Evolutionary conservation across 2,797 vertebrate genomes (phyloP).

Genomic region (Sebastes minor): DNA sequence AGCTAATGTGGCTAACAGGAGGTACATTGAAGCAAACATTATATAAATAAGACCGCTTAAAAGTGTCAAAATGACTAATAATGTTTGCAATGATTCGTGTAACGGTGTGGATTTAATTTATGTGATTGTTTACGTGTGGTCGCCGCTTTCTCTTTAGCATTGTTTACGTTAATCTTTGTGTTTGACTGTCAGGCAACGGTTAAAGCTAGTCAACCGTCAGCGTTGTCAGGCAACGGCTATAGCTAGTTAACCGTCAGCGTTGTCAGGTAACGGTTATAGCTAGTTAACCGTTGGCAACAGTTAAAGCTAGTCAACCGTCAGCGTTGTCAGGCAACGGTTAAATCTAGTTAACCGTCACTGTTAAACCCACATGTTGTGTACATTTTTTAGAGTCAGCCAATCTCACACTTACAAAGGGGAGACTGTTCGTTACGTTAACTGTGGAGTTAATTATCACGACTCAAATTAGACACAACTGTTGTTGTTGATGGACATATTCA

Average conservation of each 20-base stretch:
- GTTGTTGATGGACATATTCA: background rate
- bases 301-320: too few relatives aligned
- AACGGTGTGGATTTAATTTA: background rate
- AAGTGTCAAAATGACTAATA: background rate
- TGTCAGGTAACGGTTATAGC: too few relatives aligned
- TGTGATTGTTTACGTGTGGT: background rate
- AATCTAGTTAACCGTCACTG: too few relatives aligned
- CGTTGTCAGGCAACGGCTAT: too few relatives aligned
- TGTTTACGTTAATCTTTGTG: background rate
- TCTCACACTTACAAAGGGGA: background rate
- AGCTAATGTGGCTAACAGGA: slow-evolving; percentile 58
- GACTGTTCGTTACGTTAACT: slow-evolving; percentile 3
- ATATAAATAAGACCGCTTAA: background rate
- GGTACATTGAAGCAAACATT: background rate
- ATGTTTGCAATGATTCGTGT: too few relatives aligned
- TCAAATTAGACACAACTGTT: background rate
- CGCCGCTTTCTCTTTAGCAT: background rate
- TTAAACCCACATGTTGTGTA: rapidly evolving
- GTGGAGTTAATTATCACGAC: background rate
- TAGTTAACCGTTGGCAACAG: too few relatives aligned
- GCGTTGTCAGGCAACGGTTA: too few relatives aligned
- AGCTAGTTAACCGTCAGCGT: too few relatives aligned
- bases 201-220: too few relatives aligned
- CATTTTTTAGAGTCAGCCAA: background rate
- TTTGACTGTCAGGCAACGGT: background rate